phyloP scores from a whole-genome alignment of 2,797 vertebrate species.

The Nannoperca australis region DNA sequence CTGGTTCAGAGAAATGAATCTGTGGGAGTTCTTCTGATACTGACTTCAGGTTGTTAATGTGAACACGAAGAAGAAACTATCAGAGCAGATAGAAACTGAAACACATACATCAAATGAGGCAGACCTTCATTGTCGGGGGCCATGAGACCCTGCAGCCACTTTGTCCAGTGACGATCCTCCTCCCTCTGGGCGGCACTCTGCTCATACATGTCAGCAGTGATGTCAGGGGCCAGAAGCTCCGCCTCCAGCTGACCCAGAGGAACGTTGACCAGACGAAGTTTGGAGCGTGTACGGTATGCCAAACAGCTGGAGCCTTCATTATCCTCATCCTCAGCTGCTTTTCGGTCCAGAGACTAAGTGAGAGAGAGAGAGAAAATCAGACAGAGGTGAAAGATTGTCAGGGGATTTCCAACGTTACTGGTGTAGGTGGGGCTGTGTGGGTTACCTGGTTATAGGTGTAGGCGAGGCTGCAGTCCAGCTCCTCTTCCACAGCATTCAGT shows the following conservation, averaged over 20 bases:
- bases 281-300: conserved; percentile 93
- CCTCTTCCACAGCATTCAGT: conserved; percentile 93
- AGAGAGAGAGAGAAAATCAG: neutral
- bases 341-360: neutral
- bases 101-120: neutral
- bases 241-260: conserved; percentile 94
- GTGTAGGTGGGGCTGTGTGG: too few species aligned
- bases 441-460: conserved; percentile 83
- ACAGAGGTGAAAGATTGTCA: too few species aligned
- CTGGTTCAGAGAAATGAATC: neutral
- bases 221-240: conserved; percentile 92
- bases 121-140: conserved; percentile 88
- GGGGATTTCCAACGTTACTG: too few species aligned
- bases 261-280: conserved; percentile 89
- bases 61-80: neutral
- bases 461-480: conserved; percentile 86
- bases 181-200: conserved; percentile 72
- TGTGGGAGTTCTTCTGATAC: neutral
- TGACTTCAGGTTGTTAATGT: neutral
- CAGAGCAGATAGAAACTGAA: neutral
- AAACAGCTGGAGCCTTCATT: conserved; percentile 73
- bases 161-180: conserved; percentile 93
- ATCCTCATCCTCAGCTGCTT: too few species aligned
- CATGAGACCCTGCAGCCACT: conserved; percentile 94
- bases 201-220: conserved; percentile 96